Evolutionary conservation across 2,888 invertebrate species (phyloP).

Genomic region (Terebella lapidaria): DNA sequence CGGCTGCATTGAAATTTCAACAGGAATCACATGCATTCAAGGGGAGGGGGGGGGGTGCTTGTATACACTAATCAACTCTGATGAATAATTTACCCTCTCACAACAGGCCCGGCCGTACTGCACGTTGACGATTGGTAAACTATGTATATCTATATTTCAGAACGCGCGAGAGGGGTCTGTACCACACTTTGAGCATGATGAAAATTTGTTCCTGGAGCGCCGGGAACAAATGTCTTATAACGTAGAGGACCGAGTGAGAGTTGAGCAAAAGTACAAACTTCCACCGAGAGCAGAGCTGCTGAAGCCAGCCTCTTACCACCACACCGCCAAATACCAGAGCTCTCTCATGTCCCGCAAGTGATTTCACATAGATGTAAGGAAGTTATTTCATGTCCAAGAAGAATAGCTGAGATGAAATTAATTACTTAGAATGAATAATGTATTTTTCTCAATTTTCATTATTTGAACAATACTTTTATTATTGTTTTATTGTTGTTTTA

Average conservation of each 20-base stretch:
- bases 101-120: no score
- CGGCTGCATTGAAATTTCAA: no score
- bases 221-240: conserved; percentile 52
- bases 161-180: conserved; percentile 46
- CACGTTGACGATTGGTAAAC: no score
- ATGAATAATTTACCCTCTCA: no score
- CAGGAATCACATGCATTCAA: no score
- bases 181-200: conserved; percentile 51
- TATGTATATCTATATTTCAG: conserved; percentile 32
- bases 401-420: neutral
- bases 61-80: no score
- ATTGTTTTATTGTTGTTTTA: no score
- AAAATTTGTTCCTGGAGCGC: conserved; percentile 48
- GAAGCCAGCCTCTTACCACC: conserved; percentile 41
- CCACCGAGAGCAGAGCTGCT: conserved; percentile 40
- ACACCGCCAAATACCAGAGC: conserved; percentile 44
- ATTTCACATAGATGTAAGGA: no score
- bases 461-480: no score
- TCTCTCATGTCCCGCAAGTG: conserved; percentile 40
- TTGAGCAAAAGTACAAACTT: conserved; percentile 40
- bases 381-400: neutral
- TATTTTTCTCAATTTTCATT: no score
- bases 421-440: no score
- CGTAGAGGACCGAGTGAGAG: conserved; percentile 43
- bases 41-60: no score